A percentile compares a stretch with the other conserved stretches of the same genome.
phyloP scores from a whole-genome alignment of 2,113 vertebrate genomes.

The Dicrurus megarhynchus region DNA sequence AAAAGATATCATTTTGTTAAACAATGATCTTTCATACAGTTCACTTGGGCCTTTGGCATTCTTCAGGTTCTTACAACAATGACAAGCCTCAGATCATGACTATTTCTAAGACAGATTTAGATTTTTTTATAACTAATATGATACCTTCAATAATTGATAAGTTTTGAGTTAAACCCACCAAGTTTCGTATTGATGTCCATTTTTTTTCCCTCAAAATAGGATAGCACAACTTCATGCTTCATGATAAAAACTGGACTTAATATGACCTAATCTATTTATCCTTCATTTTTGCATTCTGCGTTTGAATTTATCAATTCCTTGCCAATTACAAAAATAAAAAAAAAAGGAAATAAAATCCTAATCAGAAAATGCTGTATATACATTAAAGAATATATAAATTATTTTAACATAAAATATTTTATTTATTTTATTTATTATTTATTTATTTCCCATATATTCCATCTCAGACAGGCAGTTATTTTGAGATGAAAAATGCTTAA shows the following conservation, averaged over 20 bases:
- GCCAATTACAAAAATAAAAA: background rate
- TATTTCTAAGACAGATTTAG: background rate
- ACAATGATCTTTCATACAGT: background rate
- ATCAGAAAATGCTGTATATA: background rate
- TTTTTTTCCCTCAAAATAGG: background rate
- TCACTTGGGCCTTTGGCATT: background rate
- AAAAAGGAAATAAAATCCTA: background rate
- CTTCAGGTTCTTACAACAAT: background rate
- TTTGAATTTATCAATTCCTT: background rate
- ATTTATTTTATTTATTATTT: no score
- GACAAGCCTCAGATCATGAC: background rate
- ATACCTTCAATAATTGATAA: background rate
- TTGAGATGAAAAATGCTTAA: background rate
- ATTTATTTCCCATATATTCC: background rate
- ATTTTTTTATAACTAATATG: background rate
- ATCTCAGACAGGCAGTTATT: background rate
- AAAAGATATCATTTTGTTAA: background rate
- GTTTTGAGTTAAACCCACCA: background rate
- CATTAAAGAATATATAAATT: background rate
- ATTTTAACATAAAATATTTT: background rate
- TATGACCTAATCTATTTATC: background rate
- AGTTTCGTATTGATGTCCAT: background rate
- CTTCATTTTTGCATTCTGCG: background rate
- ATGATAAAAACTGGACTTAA: background rate
- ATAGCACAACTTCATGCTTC: background rate